A percentile compares a stretch with the other conserved stretches of the same genome.
These are phyloP conservation scores for Sinocyclocheilus maitianheensis DNA, from an alignment of 2,113 vertebrate species.

Conservation along the genomic window DNA sequence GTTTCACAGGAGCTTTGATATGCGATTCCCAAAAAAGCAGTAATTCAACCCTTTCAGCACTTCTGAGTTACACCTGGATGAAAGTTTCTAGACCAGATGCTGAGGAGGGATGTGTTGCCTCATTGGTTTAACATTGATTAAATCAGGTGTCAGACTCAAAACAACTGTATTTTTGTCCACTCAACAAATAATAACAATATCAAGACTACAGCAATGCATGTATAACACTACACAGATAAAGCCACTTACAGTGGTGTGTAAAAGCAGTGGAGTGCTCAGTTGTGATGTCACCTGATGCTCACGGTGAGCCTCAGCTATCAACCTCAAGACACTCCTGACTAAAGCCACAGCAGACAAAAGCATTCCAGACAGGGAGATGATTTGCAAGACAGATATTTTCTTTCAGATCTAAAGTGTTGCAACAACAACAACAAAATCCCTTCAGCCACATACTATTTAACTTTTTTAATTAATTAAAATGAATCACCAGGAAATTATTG, in stretches of 20 bases:
- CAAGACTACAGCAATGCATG: neutral
- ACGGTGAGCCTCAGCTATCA: conserved; percentile 3
- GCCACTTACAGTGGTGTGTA: neutral
- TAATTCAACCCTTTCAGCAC: conserved; percentile 55
- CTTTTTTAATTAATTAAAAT: neutral
- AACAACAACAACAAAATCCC: neutral
- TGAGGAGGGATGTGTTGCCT: neutral
- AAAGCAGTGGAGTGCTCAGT: no score
- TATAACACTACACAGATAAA: neutral
- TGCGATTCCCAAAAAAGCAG: conserved; percentile 65
- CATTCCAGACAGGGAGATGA: neutral
- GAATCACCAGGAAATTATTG: neutral
- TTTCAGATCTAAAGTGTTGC: neutral
- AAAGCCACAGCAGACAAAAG: conserved; percentile 34
- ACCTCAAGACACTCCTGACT: conserved; percentile 6
- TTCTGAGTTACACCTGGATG: conserved; percentile 3
- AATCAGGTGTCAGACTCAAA: neutral
- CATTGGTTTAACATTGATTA: neutral
- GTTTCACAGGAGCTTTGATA: conserved; percentile 71
- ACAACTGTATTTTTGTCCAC: neutral
- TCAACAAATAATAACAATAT: conserved; percentile 16
- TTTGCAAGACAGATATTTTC: neutral
- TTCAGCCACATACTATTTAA: neutral
- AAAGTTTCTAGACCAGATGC: neutral
- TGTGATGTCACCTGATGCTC: conserved; percentile 7